Evolutionary conservation across 2,113 vertebrate species (phyloP), one percentile per base, ranked within the genome.

Genomic region (Triplophysa dalaica): DNA sequence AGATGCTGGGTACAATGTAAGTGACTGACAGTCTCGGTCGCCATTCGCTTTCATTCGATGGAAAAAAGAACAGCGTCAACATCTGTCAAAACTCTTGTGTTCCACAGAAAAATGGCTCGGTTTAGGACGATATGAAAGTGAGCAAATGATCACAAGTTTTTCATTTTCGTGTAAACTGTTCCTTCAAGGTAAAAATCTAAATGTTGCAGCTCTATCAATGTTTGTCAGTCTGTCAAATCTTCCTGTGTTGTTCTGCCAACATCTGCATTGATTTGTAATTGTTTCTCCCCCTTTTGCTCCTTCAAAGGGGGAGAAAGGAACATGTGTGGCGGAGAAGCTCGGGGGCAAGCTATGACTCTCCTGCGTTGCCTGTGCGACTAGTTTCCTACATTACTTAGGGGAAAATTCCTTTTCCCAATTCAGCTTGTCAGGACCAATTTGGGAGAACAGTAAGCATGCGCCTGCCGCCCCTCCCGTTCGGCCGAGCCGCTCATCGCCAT

Each of bases 371-470:
- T 70, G 92, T 91, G 91, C 88, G 89, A 94, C 92, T 94, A 93
- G 92, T 94, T 95, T 95, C 94, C 94, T 94, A 94, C 92, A 93
- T 95, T 94, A 94, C 94, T 95, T 94, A 94, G 81, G 41, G 74
- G 93, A 94, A 94, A 94, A 94, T 92, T 93, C 94, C 93, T 94
- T 94, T 92, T 94, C 92, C 94, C 94, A 94, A 94, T 95, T 95
- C 93, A 93, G 94, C 94, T 94, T 94, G 94, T 95, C 94, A 95
- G 92, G 92, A 93, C 93, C 94, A 94, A 96, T 96, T 95, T 94
- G 91, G 93, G 93, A 90, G 91, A 95, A 95, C 93, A 94, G 93
- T 95, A 94, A 95, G 92, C 95, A 96, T 95, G 93, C 91, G 93
- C 93, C 7, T 62, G 12, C 45, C 17, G 62, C 72, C 70, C 54